Conservation (phyloP, 2,797 vertebrate genomes). For the Cyclopterus lumpus region DNA sequence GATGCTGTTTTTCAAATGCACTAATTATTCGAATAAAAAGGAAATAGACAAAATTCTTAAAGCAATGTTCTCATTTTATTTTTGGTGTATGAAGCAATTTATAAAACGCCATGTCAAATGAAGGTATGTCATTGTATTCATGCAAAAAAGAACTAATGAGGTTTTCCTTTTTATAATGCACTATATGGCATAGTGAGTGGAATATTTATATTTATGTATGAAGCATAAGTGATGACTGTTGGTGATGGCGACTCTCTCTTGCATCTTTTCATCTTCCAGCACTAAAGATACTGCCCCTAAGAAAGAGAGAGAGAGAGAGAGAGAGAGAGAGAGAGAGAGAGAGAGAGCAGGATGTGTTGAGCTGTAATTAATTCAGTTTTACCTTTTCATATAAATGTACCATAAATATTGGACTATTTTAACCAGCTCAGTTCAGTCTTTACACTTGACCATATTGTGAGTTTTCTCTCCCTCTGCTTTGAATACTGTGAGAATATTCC, state of each 20-base stretch:
- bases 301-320: conserved; percentile 7
- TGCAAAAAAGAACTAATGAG: not conserved
- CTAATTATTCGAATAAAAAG: not conserved
- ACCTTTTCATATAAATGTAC: conserved; percentile 63
- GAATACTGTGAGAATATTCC: conserved; percentile 37
- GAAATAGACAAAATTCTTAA: not conserved
- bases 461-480: conserved; percentile 34
- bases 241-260: conserved; percentile 15
- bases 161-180: not conserved
- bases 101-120: too few relatives aligned
- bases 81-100: not conserved
- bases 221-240: not conserved
- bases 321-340: not conserved
- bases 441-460: conserved; percentile 48
- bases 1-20: not conserved
- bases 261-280: conserved; percentile 27
- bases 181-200: not conserved
- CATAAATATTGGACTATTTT: conserved; percentile 63
- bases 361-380: conserved; percentile 60
- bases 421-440: conserved; percentile 33
- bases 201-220: not conserved
- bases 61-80: not conserved
- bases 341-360: not conserved
- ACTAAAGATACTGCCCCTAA: conserved; percentile 49
- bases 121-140: too few relatives aligned